Base-by-base conservation (phyloP, 2,113 vertebrate species). In the Anarrhichthys ocellatus region DNA sequence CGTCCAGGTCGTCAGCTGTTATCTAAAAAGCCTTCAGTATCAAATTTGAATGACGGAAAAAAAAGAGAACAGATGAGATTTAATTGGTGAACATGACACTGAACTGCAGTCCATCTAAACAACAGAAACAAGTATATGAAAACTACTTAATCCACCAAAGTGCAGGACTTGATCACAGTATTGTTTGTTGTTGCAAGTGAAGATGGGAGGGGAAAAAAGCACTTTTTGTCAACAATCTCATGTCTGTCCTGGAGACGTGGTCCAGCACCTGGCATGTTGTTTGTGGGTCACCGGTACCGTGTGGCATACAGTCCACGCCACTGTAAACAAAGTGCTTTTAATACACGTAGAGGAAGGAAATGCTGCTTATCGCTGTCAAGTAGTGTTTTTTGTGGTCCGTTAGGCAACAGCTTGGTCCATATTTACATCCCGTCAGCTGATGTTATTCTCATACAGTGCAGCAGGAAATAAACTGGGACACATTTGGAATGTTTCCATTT, bases 231-330 rank as follows among this genome's bases (percentile, higher is more conserved):
- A 44, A 59, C 4, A 4, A 46, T 46, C 18, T 14, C 29, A 2
- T 17, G 14, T 70, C 9, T 50, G 20, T 52, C 4, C 14, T n/a
- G 8, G 15, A 36, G 22, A 27, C 50, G 29, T 38, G 58, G 34
- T 44, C 18, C 24, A 58, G 22, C 67, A 71, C 24, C 58, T 15
- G 65, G 32, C 32, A 9, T 48, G 6, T 29, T 32, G 66, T 70
- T 71, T 76, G 36, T 76, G 46, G 38, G 61, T 83, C 74, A 61
- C 13, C 11, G 22, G 54, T 27, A 20, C 44, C 13, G 5, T 29
- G 22, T 48, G 4, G 27, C 34, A 44, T 6, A 48, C 46, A 48
- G 15, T 5, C 5, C 14, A 17, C 52, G 27, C 10, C 2, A 10
- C 32, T 50, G 68, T 18, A 58, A 62, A 15, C 6, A 63, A 68